Conservation (phyloP, 2,113 vertebrate genomes). For the Plecturocebus donacophilus region DNA sequence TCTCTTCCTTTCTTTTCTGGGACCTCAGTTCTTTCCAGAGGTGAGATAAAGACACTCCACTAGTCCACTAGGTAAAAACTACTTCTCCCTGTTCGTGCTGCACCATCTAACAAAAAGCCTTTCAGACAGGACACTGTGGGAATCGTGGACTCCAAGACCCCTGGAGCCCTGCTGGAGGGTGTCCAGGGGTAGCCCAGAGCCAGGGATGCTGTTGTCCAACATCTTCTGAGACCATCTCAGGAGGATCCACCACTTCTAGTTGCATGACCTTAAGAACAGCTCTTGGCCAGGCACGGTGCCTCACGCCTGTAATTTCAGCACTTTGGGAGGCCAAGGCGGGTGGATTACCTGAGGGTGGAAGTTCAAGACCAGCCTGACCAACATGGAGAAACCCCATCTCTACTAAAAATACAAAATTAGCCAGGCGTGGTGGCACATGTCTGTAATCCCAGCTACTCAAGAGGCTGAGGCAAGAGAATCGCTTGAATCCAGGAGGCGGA, state of each 20-base stretch:
- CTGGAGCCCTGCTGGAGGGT: not conserved
- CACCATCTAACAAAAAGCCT: not conserved
- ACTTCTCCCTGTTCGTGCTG: not conserved
- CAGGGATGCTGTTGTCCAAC: not conserved
- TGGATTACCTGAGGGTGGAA: too few relatives aligned
- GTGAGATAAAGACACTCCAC: not conserved
- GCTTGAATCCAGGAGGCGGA: too few relatives aligned
- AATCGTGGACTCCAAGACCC: not conserved
- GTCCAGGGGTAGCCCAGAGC: not conserved
- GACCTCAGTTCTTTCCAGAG: not conserved
- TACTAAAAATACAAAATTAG: too few relatives aligned
- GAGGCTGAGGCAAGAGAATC: too few relatives aligned
- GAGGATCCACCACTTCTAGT: not conserved
- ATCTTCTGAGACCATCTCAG: not conserved
- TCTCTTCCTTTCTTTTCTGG: not conserved
- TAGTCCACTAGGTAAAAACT: not conserved
- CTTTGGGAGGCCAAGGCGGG: too few relatives aligned
- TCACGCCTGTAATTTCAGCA: too few relatives aligned
- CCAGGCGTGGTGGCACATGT: too few relatives aligned
- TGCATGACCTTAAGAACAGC: not conserved
- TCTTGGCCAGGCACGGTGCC: not conserved
- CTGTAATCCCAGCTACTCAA: too few relatives aligned
- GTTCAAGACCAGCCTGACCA: too few relatives aligned
- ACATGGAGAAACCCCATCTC: too few relatives aligned
- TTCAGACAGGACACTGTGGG: not conserved